phyloP scores from a whole-genome alignment of 1,140 invertebrate genomes.

The Dinothrombium tinctorium region DNA sequence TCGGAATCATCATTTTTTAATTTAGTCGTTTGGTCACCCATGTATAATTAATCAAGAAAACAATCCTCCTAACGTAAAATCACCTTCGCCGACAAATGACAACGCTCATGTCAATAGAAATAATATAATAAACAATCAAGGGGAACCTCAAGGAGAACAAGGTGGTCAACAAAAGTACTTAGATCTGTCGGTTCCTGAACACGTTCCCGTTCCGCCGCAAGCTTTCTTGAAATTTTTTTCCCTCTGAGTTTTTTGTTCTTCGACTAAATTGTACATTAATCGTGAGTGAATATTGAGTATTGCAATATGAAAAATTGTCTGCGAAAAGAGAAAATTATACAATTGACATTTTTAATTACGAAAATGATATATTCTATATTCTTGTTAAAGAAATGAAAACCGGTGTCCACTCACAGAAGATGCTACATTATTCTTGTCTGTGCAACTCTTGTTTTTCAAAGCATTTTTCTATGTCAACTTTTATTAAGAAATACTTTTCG shows the following conservation, averaged over 20 bases:
- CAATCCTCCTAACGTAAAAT: neutral
- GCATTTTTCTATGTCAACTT: too few species aligned
- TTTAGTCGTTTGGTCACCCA: slow-evolving; percentile 50
- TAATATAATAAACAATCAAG: neutral
- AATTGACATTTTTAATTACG: too few species aligned
- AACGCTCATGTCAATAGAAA: neutral
- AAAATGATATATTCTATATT: too few species aligned
- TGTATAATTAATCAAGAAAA: slow-evolving; percentile 30
- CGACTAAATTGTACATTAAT: too few species aligned
- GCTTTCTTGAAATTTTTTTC: slow-evolving; percentile 77
- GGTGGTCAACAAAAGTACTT: neutral
- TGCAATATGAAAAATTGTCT: too few species aligned
- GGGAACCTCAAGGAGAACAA: neutral
- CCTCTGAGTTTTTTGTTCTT: slow-evolving; percentile 32
- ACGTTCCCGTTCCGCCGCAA: slow-evolving; percentile 58
- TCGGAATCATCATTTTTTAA: neutral
- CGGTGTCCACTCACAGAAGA: too few species aligned
- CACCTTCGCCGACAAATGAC: neutral
- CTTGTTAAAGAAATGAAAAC: too few species aligned
- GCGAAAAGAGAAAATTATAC: too few species aligned
- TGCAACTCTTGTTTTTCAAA: too few species aligned
- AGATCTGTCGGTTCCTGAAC: slow-evolving; percentile 30
- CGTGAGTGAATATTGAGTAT: too few species aligned
- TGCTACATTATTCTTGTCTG: too few species aligned
- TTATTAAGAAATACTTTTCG: too few species aligned